Evolutionary conservation across 2,113 vertebrate genomes (phyloP).

Genomic region (Bambusicola thoracicus): DNA sequence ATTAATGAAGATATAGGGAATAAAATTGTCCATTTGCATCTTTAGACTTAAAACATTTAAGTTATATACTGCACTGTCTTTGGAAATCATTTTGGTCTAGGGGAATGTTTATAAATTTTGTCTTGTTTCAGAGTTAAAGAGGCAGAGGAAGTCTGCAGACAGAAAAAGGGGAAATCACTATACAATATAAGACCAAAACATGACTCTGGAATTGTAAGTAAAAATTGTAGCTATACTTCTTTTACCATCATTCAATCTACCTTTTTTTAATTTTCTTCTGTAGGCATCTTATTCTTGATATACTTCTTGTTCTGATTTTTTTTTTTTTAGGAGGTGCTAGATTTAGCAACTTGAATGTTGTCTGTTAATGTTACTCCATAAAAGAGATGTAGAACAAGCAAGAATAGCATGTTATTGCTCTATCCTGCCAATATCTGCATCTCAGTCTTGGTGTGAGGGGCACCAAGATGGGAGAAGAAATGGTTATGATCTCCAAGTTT

Average conservation of each 20-base stretch:
- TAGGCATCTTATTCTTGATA: background rate
- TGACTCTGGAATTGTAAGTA: conserved; percentile 94
- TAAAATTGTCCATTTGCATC: background rate
- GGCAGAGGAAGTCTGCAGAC: conserved; percentile 90
- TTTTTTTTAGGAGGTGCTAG: background rate
- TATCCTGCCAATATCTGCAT: background rate
- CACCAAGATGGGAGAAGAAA: background rate
- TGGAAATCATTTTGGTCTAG: background rate
- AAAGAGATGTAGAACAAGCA: background rate
- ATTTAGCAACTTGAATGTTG: background rate
- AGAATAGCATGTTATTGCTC: background rate
- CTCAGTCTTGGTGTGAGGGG: background rate
- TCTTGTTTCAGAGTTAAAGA: conserved; percentile 86
- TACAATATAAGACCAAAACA: conserved; percentile 96
- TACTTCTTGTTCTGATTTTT: background rate
- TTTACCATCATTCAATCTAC: background rate
- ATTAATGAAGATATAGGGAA: background rate
- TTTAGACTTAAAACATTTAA: background rate
- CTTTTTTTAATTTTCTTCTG: background rate
- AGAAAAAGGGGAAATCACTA: conserved; percentile 92
- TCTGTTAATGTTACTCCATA: background rate
- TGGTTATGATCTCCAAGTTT: background rate
- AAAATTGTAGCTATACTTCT: background rate
- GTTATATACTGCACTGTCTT: background rate
- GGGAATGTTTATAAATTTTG: background rate